Evolutionary conservation across 2,888 invertebrate species (phyloP), one percentile per base, ranked within the genome.

Genomic region (Limnephilus auricula): DNA sequence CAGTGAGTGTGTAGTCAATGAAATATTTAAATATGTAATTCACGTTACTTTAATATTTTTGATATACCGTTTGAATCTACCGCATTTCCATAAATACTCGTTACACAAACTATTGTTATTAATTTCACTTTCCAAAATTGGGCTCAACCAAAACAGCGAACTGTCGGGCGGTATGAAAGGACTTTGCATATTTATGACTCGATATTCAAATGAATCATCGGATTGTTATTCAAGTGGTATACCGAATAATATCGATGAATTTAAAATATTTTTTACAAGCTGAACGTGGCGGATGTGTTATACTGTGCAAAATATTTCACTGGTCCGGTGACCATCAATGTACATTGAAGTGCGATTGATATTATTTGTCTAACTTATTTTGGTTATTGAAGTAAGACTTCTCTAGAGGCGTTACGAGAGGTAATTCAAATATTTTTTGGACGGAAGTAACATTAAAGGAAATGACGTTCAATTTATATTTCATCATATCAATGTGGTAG

Each of bases 211-310:
- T 89, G 89, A 89, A 30, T 89, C 79, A 80, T 40, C 89, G 25
- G 18, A 45, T 89, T 89, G 37, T 40, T 89, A 89, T 89, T 89
- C 89, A 89, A 89, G 80, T 89, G 80, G 32, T 13, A 15, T 80
- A 30, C 45, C 40, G 31, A 89, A 89, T 18, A 30, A 50, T 40
- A 32, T 13, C 30, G 80, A 34, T 80, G 89, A 80, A 79, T 80
- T 79, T 40, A 45, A 40, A 89, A 31, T 78, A 79, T 88, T 79
- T 87, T 32, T 32, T 88, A 12, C 18, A n/a, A 50, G 15, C 78
- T n/a, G 87, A 12, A 78, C 78, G 87, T 87, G 78, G 9, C 34
- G 18, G 32, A 45, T 45, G 15, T 32, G 65, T 87, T 9, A n/a
- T 9, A 9, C n/a, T 65, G 25, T 65, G 65, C 65, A 65, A 65